Evolutionary conservation across 2,888 invertebrate genomes (phyloP).

Genomic region (Muschampia plurimacula): DNA sequence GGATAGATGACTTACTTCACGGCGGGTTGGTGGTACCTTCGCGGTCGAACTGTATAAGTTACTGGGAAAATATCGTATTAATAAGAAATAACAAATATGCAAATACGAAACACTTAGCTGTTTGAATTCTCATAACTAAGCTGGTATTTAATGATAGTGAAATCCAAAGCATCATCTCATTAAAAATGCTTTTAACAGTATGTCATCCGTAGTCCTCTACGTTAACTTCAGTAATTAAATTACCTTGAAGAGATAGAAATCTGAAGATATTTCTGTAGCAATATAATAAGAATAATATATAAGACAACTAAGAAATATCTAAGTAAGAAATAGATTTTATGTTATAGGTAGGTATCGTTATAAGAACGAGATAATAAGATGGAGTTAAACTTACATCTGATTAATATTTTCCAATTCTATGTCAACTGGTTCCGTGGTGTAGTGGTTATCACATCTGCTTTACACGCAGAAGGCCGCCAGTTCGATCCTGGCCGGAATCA

Average conservation of each 20-base stretch:
- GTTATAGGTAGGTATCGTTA: not conserved
- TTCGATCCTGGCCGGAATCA: conserved; percentile 28
- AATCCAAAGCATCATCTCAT: conserved; percentile 21
- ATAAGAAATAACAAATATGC: conserved; percentile 1
- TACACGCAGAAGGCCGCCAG: conserved; percentile 36
- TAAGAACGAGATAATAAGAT: not conserved
- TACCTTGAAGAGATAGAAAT: not conserved
- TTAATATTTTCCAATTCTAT: too few relatives aligned
- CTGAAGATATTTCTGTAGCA: conserved; percentile 7
- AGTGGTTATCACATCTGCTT: too few relatives aligned
- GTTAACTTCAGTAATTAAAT: conserved; percentile 3
- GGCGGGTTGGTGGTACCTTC: too few relatives aligned
- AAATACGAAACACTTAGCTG: conserved; percentile 15
- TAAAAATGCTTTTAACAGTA: conserved; percentile 31
- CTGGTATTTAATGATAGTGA: conserved; percentile 30
- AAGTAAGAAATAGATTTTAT: not conserved
- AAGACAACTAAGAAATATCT: not conserved
- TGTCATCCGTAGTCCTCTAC: conserved; percentile 26
- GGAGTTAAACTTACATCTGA: not conserved
- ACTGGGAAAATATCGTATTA: too few relatives aligned
- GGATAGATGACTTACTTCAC: too few relatives aligned
- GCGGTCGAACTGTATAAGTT: too few relatives aligned
- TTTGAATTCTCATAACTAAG: conserved; percentile 22
- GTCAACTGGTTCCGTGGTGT: too few relatives aligned
- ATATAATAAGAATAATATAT: not conserved